A percentile compares a stretch with the other conserved stretches of the same genome.
Conservation (phyloP, 2,113 vertebrate genomes). For the Sus scrofa region DNA sequence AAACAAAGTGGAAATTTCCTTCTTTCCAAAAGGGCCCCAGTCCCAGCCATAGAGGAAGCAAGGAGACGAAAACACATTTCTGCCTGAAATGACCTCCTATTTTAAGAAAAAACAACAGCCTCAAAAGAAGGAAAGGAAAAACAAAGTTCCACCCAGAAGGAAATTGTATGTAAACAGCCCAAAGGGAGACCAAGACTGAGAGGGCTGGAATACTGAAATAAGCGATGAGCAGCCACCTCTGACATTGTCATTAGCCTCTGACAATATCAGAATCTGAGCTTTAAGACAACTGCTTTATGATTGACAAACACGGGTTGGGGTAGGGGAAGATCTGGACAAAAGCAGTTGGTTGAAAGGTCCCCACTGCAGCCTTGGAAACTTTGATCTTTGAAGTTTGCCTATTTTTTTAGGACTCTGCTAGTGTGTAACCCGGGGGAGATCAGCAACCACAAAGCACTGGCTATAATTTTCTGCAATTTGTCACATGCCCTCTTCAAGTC, state of each 20-base stretch:
- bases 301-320: slow-evolving; percentile 54
- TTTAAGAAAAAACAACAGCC: slow-evolving; percentile 85
- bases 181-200: slow-evolving; percentile 40
- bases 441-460: slow-evolving; percentile 76
- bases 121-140: slow-evolving; percentile 83
- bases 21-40: slow-evolving; percentile 79
- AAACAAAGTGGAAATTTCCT: slow-evolving; percentile 82
- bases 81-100: slow-evolving; percentile 85
- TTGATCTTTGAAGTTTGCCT: slow-evolving; percentile 77
- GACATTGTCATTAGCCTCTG: slow-evolving; percentile 40
- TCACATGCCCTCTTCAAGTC: slow-evolving; percentile 78
- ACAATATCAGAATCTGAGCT: slow-evolving; percentile 62
- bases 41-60: slow-evolving; percentile 75
- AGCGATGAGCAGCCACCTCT: slow-evolving; percentile 1
- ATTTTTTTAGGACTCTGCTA: slow-evolving; percentile 57
- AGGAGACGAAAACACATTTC: slow-evolving; percentile 79
- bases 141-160: slow-evolving; percentile 84
- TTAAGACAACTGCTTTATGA: slow-evolving; percentile 50
- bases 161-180: slow-evolving; percentile 83
- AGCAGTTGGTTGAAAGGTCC: slow-evolving; percentile 52
- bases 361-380: slow-evolving; percentile 55
- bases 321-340: slow-evolving; percentile 55
- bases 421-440: slow-evolving; percentile 69
- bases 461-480: slow-evolving; percentile 83
- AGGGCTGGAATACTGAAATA: slow-evolving; percentile 49